Evolutionary conservation across 1,140 invertebrate genomes (phyloP), one percentile per base, ranked within the genome.

Genomic region (Adelges cooleyi): DNA sequence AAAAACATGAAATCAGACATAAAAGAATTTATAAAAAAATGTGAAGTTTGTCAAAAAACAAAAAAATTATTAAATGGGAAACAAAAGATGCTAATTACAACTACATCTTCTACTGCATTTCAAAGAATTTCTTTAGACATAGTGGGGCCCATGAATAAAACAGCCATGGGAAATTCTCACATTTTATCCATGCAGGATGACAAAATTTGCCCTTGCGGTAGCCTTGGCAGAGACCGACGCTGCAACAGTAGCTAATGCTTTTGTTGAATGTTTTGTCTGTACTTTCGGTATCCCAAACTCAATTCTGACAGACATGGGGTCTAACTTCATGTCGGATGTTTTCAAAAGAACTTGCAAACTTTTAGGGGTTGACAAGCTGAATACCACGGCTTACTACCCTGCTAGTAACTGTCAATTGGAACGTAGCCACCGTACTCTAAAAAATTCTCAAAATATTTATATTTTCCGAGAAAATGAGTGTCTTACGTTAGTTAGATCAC

Each of bases 351-450:
- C n/a, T n/a, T n/a, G n/a, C n/a, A n/a, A n/a, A n/a, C 68, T 74
- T 8, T 23, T 66, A 2, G 23, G 44, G 33, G 59, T 68, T 20
- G 22, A 68, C 13, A 66, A 51, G n/a, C 25, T 67, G 1, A 33
- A 38, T 8, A 76, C 71, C 11, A 75, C 72, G 6, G 69, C 73
- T 13, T 77, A 77, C 68, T 72, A 76, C 33, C 74, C 74, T 17
- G 71, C 75, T 69, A 73, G 70, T 0, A 73, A 73, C 49, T 75
- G 73, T 11, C 67, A n/a, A 0, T 5, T 66, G 2, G 67, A 69
- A 65, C 33, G 67, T n/a, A 51, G 29, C 0, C 52, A 68, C 66
- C 20, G 23, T 0, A 51, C 48, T 0, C 48, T 69, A n/a, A n/a
- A n/a, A n/a, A n/a, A n/a, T n/a, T n/a, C n/a, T n/a, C n/a, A n/a